These are phyloP conservation scores for Butorides virescens DNA, from an alignment of 2,113 vertebrate species.

Conservation along the genomic window DNA sequence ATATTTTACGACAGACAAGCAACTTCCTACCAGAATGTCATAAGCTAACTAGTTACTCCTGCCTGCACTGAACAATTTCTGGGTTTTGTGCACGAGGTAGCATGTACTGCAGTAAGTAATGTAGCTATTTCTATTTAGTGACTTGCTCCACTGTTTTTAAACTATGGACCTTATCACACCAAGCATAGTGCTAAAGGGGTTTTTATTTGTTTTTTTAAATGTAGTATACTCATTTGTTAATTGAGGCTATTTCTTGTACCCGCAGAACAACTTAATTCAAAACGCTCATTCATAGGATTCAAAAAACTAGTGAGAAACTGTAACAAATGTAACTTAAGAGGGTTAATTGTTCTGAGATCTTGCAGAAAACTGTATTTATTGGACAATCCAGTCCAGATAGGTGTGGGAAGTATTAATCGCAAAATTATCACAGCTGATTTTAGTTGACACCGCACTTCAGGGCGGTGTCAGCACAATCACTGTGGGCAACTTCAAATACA, in stretches of 20 bases:
- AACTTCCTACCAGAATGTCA: not conserved
- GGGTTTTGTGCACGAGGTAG: not conserved
- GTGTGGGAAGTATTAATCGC: not conserved
- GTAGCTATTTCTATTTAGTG: not conserved
- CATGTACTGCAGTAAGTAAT: not conserved
- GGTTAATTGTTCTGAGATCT: not conserved
- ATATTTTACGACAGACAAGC: not conserved
- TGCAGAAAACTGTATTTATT: not conserved
- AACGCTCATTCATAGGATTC: not conserved
- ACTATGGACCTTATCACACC: not conserved
- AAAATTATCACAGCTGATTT: not conserved
- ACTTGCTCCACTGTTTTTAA: not conserved
- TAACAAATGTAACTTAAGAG: not conserved
- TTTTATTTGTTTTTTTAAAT: not conserved
- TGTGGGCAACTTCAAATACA: not conserved
- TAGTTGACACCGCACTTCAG: not conserved
- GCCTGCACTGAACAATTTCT: not conserved
- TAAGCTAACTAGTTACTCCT: constrained; percentile 59
- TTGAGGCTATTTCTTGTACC: not conserved
- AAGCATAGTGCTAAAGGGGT: not conserved
- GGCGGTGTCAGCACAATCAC: not conserved
- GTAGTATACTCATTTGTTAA: not conserved
- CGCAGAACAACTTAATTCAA: not conserved
- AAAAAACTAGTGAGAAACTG: not conserved
- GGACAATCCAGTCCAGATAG: not conserved